phyloP scores from a whole-genome alignment of 2,797 vertebrate species.

The Loris lydekkerianus region DNA sequence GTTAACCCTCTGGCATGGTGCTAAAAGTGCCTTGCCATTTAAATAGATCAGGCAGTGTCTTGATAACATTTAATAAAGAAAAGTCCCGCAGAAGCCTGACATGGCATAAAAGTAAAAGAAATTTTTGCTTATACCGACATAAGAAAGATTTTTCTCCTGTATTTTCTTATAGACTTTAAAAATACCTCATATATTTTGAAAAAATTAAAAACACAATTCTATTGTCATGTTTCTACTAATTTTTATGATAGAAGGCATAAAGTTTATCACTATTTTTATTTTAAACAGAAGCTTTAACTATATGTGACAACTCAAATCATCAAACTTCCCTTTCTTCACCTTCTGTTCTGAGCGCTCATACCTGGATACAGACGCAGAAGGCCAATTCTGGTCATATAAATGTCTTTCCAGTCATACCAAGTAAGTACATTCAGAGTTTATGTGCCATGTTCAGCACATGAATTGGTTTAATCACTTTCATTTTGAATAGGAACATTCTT shows the following conservation, averaged over 20 bases:
- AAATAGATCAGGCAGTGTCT: conserved; percentile 45
- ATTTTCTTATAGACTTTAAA: too few species aligned
- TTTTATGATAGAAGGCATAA: neutral
- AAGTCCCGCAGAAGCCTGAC: neutral
- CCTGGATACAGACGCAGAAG: neutral
- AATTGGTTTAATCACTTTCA: neutral
- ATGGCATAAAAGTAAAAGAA: conserved; percentile 13
- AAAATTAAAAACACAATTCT: conserved; percentile 11
- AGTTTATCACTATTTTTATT: conserved; percentile 33
- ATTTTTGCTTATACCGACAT: too few species aligned
- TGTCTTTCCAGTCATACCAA: neutral
- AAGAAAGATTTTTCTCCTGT: too few species aligned
- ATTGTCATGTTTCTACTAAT: conserved; percentile 9
- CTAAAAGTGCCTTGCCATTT: conserved; percentile 50
- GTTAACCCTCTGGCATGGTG: conserved; percentile 27
- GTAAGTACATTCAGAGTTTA: conserved; percentile 1
- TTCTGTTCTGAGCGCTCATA: conserved; percentile 10
- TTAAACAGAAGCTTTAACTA: conserved; percentile 38
- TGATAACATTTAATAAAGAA: conserved; percentile 42
- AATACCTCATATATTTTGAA: neutral
- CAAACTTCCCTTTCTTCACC: neutral
- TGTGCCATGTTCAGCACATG: neutral
- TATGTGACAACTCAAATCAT: neutral
- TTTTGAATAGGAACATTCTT: neutral
- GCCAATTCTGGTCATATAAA: neutral